Conservation (phyloP, 2,888 invertebrate genomes). For the Lasius fuliginosus region DNA sequence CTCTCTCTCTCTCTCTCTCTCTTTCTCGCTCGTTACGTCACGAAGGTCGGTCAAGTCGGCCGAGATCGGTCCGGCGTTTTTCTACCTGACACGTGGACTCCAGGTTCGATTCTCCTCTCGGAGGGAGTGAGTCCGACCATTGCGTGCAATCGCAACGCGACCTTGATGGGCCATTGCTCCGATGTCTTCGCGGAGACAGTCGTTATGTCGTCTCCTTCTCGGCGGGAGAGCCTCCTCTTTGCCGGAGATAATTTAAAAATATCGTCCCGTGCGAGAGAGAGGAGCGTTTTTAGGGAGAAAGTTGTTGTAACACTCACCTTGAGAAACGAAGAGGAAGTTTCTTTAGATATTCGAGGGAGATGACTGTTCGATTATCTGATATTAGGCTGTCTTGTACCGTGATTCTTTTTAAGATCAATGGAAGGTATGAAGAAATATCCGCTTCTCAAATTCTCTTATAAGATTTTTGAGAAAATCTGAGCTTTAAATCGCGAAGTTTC, state of each 20-base stretch:
- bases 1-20: background rate
- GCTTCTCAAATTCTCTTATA: background rate
- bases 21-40: constrained; percentile 49
- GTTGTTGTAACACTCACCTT: background rate
- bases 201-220: constrained; percentile 15
- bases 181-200: constrained; percentile 59
- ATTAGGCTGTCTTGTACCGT: background rate
- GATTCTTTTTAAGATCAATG: background rate
- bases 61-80: constrained; percentile 12
- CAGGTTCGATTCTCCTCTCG: constrained; percentile 38
- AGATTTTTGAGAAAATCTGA: background rate
- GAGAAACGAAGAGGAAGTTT: background rate
- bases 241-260: constrained; percentile 58
- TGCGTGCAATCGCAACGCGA: constrained; percentile 62
- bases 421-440: background rate
- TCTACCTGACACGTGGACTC: constrained; percentile 11
- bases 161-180: constrained; percentile 74
- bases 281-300: constrained; percentile 1
- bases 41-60: constrained; percentile 32
- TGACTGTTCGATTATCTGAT: background rate
- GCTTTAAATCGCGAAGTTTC: background rate
- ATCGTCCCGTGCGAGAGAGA: constrained; percentile 20
- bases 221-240: background rate
- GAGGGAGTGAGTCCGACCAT: constrained; percentile 58
- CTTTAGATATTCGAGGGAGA: background rate